Percentiles rank a stretch among this genome's conserved stretches.
phyloP scores from a whole-genome alignment of 2,888 invertebrate genomes.

The Eupithecia tripunctaria region DNA sequence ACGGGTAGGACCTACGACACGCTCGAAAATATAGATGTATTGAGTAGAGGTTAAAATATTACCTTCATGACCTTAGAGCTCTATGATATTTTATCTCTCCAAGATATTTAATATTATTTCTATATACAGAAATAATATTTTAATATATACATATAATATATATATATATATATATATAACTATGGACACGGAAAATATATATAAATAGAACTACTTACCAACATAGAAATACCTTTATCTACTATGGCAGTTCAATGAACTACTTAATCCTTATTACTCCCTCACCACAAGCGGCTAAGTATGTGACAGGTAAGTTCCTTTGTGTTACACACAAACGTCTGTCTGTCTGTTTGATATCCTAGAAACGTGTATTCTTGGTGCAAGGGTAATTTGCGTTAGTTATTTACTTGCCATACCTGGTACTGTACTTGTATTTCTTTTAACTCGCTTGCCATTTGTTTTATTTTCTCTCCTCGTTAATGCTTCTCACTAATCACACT shows the following conservation, averaged over 20 bases:
- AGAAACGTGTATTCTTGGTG: conserved; percentile 1
- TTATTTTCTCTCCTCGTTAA: neutral
- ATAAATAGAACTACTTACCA: neutral
- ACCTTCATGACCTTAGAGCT: too few relatives aligned
- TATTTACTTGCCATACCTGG: neutral
- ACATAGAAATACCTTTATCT: neutral
- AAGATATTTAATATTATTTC: neutral
- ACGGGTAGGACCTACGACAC: too few relatives aligned
- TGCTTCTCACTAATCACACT: neutral
- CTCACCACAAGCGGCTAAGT: conserved; percentile 48
- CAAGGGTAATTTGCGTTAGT: neutral
- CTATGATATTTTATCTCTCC: neutral
- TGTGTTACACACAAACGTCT: conserved; percentile 50
- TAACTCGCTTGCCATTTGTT: neutral
- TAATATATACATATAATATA: too few relatives aligned
- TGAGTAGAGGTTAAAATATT: too few relatives aligned
- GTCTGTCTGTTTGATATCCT: conserved; percentile 55
- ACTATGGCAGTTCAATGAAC: conserved; percentile 21
- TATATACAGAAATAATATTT: too few relatives aligned
- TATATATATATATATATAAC: too few relatives aligned
- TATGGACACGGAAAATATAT: too few relatives aligned
- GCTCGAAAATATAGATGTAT: too few relatives aligned
- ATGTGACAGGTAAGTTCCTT: conserved; percentile 63
- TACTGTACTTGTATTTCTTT: neutral
- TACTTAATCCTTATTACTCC: conserved; percentile 46